Base-by-base conservation (phyloP, 2,888 invertebrate genomes). In the Geotrupes spiniger region DNA sequence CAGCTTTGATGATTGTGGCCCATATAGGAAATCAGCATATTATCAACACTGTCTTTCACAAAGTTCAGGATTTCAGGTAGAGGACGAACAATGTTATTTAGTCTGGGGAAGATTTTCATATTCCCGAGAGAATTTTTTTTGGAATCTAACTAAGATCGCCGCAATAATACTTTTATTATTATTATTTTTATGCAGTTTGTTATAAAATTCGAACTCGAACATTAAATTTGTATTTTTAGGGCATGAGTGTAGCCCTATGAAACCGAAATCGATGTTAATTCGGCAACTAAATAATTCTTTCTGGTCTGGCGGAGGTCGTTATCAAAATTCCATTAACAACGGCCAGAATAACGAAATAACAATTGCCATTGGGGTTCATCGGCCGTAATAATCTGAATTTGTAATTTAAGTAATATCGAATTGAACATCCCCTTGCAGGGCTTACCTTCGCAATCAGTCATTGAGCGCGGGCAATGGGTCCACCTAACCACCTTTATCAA, bases 401-500 rank as follows among this genome's bases (percentile, higher is more conserved):
- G 64, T 66, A 65, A 66, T 64, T 63, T 59, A 60, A 63, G 57
- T 62, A 64, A 63, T 63, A 65, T 64, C 52, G 62, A 64, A 64
- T 63, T 61, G 62, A 63, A 62, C 61, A 61, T 59, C 57, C 47
- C 21, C 29, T 15, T 15, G 37, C 43, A 39, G 37, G 16, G 45
- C 14, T 47, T 54, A 55, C 57, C 59, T 59, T 60, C 58, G 57
- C 59, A 63, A 63, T 64, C 64, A 64, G 59, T 63, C 63, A 63
- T 58, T 60, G 60, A 63, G 55, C 58, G 59, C 58, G 58, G 60
- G 64, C 65, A 66, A 65, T 64, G 64, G 65, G 61, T 62, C 62
- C 64, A 63, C 63, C 63, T 66, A 68, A 68, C 68, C 69, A 67
- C 67, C 65, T 69, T 69, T 68, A 69, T 69, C 69, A 66, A 69